Evolutionary conservation across 2,888 invertebrate species (phyloP), one percentile per base, ranked within the genome.

Genomic region (Ariolimax columbianus): DNA sequence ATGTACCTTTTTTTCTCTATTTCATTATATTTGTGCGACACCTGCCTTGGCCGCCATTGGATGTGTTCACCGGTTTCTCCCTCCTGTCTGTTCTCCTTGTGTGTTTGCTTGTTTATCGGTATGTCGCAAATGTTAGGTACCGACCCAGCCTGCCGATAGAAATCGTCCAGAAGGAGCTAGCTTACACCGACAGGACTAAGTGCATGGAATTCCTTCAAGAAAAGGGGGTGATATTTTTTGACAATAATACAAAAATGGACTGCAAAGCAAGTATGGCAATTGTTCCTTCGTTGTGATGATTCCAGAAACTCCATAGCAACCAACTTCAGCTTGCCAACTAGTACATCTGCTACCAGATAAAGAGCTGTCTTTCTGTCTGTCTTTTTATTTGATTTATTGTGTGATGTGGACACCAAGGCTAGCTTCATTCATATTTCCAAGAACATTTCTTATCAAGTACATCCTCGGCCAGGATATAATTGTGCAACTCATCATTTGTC

Each of bases 71-170:
- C 63, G 63, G 26, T 73, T 55, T 63, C 47, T 33, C 66, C 77
- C 77, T 40, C 77, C 63, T 82, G 78, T 83, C 70, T 59, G 51
- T 63, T 77, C 82, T 55, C 63, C 82, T 82, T 66, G 73, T 85
- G 85, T 79, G 30, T 83, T 82, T 81, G 77, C 79, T 66, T 72
- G 47, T 80, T 78, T 75, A 75, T 75, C 75, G 75, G 75, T 75
- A 75, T 75, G 51, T 82, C 77, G 47, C 87, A 88, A 84, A 86
- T 83, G 85, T 84, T 97, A 98, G 98, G 96, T 98, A 97, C 96
- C 98, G 98, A 93, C 98, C 97, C 95, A 96, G 96, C 95, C 96
- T 99, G 95, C 96, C 97, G 92, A 96, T 98, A 95, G 96, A 96
- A 94, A 97, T 96, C 96, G 95, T 99, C 95, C 95, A 96, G 94